phyloP scores from a whole-genome alignment of 2,888 invertebrate genomes.

The Actias luna region DNA sequence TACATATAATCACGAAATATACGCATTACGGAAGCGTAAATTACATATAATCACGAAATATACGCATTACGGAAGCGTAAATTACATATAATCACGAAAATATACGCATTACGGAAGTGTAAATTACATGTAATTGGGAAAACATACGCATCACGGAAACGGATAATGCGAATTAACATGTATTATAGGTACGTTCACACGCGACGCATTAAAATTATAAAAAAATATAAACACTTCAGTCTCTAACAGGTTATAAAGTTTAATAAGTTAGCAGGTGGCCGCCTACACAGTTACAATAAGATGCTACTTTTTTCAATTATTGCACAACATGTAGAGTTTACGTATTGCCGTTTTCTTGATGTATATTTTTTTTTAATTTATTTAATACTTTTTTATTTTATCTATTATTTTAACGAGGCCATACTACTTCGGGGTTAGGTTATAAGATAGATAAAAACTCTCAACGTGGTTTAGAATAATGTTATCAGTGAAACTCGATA shows the following conservation, averaged over 20 bases:
- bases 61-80: too few relatives aligned
- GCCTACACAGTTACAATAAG: slow-evolving; percentile 58
- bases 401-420: slow-evolving; percentile 25
- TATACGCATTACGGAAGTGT: too few relatives aligned
- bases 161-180: neutral
- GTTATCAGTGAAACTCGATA: too few relatives aligned
- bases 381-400: slow-evolving; percentile 45
- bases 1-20: neutral
- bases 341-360: slow-evolving; percentile 63
- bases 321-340: slow-evolving; percentile 77
- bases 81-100: too few relatives aligned
- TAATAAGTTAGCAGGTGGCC: slow-evolving; percentile 68
- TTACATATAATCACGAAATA: too few relatives aligned
- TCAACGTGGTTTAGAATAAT: too few relatives aligned
- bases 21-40: slow-evolving; percentile 10
- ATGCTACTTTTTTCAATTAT: slow-evolving; percentile 67
- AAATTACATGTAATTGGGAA: neutral
- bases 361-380: slow-evolving; percentile 34
- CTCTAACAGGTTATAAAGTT: slow-evolving; percentile 54
- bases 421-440: slow-evolving; percentile 30
- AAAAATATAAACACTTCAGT: slow-evolving; percentile 53
- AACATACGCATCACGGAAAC: slow-evolving; percentile 5
- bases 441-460: slow-evolving; percentile 2
- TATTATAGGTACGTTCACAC: neutral
- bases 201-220: slow-evolving; percentile 22